Conservation (phyloP, 1,140 invertebrate genomes). For the Doryteuthis pealeii region DNA sequence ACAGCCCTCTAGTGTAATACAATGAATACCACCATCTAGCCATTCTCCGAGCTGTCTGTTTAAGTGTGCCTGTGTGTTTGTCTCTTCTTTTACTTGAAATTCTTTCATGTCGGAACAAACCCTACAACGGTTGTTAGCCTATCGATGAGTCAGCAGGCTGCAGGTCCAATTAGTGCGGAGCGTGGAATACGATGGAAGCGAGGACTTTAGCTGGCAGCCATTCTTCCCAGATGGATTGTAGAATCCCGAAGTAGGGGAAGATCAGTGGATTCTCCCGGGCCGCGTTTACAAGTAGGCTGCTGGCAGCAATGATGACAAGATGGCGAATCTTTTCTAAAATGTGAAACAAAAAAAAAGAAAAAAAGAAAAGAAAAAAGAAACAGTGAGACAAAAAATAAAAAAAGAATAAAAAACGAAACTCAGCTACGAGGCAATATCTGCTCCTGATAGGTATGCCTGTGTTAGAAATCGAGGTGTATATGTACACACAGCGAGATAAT, state of each 20-base stretch:
- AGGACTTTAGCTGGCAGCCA: background rate
- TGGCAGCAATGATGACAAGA: background rate
- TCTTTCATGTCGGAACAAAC: slow-evolving; percentile 7
- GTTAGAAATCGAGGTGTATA: background rate
- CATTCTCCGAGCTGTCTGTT: slow-evolving; percentile 4
- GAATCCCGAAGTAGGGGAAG: background rate
- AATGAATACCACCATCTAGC: background rate
- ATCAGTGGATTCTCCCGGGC: background rate
- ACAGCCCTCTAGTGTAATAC: slow-evolving; percentile 6
- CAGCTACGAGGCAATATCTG: slow-evolving; percentile 3
- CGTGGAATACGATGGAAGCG: background rate
- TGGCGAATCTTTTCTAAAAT: background rate
- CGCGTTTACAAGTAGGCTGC: background rate
- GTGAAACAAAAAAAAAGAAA: background rate
- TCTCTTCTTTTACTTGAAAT: background rate
- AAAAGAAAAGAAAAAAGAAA: background rate
- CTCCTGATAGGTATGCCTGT: background rate
- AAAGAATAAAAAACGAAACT: background rate
- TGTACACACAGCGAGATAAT: background rate
- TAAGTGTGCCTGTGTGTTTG: slow-evolving; percentile 10
- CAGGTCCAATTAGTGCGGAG: background rate
- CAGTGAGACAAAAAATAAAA: background rate
- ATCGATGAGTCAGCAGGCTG: slow-evolving; percentile 9
- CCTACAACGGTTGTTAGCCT: background rate
- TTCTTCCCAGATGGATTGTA: background rate